phyloP scores from a whole-genome alignment of 2,113 vertebrate genomes.

The Gymnorhina tibicen region DNA sequence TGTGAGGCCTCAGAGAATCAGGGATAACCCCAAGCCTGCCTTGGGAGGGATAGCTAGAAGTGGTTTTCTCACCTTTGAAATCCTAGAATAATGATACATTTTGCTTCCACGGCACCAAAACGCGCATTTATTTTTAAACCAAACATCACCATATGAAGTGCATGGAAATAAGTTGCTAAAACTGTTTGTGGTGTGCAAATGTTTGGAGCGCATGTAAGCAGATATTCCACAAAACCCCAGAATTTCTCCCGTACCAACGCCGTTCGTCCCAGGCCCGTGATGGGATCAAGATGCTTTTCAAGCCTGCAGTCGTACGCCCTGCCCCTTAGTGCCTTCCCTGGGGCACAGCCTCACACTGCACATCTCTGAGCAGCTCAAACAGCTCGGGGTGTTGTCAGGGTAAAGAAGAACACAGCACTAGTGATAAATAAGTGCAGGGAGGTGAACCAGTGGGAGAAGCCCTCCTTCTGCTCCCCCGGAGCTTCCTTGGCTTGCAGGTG shows the following conservation, averaged over 20 bases:
- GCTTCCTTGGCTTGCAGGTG: not conserved
- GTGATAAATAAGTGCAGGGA: not conserved
- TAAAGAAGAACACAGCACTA: rapidly evolving
- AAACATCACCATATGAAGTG: not conserved
- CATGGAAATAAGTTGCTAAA: not conserved
- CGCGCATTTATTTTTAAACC: not conserved
- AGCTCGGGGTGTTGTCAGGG: not conserved
- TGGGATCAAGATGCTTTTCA: not conserved
- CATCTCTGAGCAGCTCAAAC: not conserved
- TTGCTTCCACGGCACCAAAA: not conserved
- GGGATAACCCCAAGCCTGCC: not conserved
- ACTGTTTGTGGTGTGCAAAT: not conserved
- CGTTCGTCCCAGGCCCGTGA: not conserved
- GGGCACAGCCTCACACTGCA: not conserved
- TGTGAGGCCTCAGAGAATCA: not conserved
- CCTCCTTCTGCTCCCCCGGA: not conserved
- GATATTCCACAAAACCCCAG: not conserved
- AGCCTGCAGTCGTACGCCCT: not conserved
- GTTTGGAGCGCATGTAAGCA: not conserved
- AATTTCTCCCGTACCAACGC: not conserved
- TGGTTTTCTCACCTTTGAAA: not conserved
- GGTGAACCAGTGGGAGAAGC: not conserved
- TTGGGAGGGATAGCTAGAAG: not conserved
- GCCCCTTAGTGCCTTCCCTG: not conserved
- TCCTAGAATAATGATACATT: not conserved